Evolutionary conservation across 2,113 vertebrate genomes (phyloP), one percentile per base, ranked within the genome.

Genomic region (Corythaixoides concolor): DNA sequence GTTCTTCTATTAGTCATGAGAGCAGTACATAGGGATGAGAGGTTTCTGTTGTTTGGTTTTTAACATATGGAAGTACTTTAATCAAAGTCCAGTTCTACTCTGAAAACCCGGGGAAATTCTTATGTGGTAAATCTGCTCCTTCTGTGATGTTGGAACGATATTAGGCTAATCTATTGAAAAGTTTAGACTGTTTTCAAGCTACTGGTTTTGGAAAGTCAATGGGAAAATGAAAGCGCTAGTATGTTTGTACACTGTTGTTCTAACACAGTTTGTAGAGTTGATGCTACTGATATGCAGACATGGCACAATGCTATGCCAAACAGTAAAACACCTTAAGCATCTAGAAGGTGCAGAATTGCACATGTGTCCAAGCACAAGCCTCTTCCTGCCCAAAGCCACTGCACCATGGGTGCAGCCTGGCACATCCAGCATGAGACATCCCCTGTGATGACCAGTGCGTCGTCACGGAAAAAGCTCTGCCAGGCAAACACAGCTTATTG

Each of bases 401-500:
- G 15, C 21, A 52, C 10, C 20, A 32, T 9, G 19, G 27, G 5
- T 50, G 49, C 53, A 68, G 27, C 16, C 27, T 75, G 33, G 49
- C 24, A 58, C 21, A 39, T 19, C 4, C 20, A 47, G 43, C 13
- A 11, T 33, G 23, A 49, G 33, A 66, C 45, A 35, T 41, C 9
- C 45, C 19, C 9, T 53, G 45, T 24, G 45, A 66, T 24, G 26
- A 70, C 33, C 37, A 75, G 17, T 4, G 14, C 1, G 2, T 17
- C 1, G 2, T 17, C 30, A 53, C 0, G 0, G 21, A 72, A 72
- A 77, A 66, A 60, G 3, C 12, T 41, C 45, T 47, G 39, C 19
- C 26, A 59, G 26, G 45, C 30, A 82, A 64, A 59, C 41, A 27
- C 15, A 75, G 27, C 39, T 66, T n/a, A 60, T 4, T 13, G 11